Base-by-base conservation (phyloP, 2,113 vertebrate genomes). In the Pterophyllum scalare region DNA sequence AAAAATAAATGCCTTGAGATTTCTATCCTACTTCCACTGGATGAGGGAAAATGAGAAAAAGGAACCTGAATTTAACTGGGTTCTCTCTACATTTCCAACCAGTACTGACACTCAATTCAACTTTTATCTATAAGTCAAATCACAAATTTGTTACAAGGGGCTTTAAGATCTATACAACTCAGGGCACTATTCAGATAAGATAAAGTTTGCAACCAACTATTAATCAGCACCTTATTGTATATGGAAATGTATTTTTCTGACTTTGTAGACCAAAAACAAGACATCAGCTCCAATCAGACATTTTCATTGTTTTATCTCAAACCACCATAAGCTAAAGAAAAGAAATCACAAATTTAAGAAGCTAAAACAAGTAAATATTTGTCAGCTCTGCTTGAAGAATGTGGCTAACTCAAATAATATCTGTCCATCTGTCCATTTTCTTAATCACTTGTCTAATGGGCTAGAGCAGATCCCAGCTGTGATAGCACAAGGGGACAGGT, bases 241-340 rank as follows among this genome's bases (percentile, higher is more conserved):
- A 26, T 70, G 24, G 9, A 13, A 49, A 17, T 0, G 26, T 49
- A 24, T 49, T 4, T 70, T 49, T 67, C 28, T 0, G 22, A n/a
- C n/a, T n/a, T n/a, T n/a, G 40, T 2, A 0, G 46, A 40, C 3
- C 0, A 0, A 65, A 67, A 28, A 49, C 26, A n/a, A n/a, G n/a
- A 6, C 64, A 28, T 49, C 26, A 49, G 22, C 0, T 15, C 64
- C 26, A 40, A 70, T 22, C 40, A 26, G 40, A 28, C 64, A 49
- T 12, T 70, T 49, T 7, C 22, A 40, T 19, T 70, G 5, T 6
- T 57, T 12, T 11, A 9, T 22, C 22, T 20, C 22, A 58, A 58
- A 24, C 22, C 22, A 58, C 14, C 4, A 15, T 46, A 46, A 46
- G 4, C 4, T 49, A 17, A 49, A 49, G 15, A 49, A 49, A 17